Evolutionary conservation across 2,113 vertebrate species (phyloP).

Genomic region (Sciurus niger): DNA sequence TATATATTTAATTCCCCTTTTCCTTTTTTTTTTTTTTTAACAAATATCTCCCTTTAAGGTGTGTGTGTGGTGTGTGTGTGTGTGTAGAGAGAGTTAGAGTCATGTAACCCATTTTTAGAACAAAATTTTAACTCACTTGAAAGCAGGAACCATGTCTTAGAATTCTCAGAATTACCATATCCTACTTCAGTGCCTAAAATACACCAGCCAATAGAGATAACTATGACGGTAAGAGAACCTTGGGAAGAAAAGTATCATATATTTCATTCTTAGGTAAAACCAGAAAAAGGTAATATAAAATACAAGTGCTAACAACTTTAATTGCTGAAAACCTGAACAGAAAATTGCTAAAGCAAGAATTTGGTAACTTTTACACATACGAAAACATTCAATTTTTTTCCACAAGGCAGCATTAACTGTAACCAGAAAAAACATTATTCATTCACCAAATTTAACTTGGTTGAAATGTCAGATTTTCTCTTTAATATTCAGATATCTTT

Average conservation of each 20-base stretch:
- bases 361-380: background rate
- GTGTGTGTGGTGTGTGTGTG: background rate
- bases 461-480: background rate
- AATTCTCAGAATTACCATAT: background rate
- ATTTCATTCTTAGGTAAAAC: background rate
- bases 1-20: background rate
- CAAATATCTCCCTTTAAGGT: background rate
- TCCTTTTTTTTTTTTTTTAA: background rate
- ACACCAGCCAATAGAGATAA: background rate
- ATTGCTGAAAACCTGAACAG: background rate
- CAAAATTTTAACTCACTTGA: background rate
- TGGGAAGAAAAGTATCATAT: background rate
- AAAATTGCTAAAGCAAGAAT: background rate
- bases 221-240: background rate
- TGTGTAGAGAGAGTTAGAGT: background rate
- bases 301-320: background rate
- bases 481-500: background rate
- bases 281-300: background rate
- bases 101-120: background rate
- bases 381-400: background rate
- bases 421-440: background rate
- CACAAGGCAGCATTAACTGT: background rate
- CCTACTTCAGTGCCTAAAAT: background rate
- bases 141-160: background rate
- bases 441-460: conserved; percentile 3